phyloP scores from a whole-genome alignment of 1,140 invertebrate genomes.

The Habropoda laboriosa region DNA sequence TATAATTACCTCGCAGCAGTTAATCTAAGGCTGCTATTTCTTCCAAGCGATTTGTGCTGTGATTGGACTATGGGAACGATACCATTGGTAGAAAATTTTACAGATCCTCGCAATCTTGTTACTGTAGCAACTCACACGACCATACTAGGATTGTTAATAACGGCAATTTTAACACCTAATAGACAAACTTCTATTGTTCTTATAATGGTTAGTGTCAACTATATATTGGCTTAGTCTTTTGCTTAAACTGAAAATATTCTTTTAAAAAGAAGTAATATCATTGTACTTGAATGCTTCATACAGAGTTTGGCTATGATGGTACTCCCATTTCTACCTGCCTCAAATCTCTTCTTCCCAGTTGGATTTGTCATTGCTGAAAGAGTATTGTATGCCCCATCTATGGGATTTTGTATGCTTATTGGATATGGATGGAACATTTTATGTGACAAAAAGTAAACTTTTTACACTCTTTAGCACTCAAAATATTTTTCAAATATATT shows the following conservation, averaged over 20 bases:
- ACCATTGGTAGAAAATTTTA: conserved; percentile 90
- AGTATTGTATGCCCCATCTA: conserved; percentile 97
- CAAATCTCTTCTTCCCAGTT: conserved; percentile 98
- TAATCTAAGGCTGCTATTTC: conserved; percentile 94
- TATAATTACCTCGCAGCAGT: conserved; percentile 96
- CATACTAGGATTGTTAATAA: conserved; percentile 85
- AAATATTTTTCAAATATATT: neutral
- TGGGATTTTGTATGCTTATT: conserved; percentile 97
- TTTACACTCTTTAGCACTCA: neutral
- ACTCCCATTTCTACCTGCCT: conserved; percentile 96
- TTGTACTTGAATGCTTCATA: conserved; percentile 66
- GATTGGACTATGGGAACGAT: conserved; percentile 99
- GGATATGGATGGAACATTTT: conserved; percentile 88
- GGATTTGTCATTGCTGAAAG: conserved; percentile 98
- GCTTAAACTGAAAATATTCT: neutral
- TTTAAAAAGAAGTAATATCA: neutral
- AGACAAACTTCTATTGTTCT: conserved; percentile 88
- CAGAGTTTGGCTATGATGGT: conserved; percentile 92
- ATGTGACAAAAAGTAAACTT: conserved; percentile 81
- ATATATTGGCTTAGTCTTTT: neutral
- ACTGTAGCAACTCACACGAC: conserved; percentile 88
- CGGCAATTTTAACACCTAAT: conserved; percentile 86
- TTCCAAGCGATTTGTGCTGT: conserved; percentile 95
- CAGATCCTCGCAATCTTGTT: conserved; percentile 92
- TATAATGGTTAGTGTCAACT: conserved; percentile 87